Evolutionary conservation across 2,797 vertebrate genomes (phyloP).

Genomic region (Zenarchopterus dispar): DNA sequence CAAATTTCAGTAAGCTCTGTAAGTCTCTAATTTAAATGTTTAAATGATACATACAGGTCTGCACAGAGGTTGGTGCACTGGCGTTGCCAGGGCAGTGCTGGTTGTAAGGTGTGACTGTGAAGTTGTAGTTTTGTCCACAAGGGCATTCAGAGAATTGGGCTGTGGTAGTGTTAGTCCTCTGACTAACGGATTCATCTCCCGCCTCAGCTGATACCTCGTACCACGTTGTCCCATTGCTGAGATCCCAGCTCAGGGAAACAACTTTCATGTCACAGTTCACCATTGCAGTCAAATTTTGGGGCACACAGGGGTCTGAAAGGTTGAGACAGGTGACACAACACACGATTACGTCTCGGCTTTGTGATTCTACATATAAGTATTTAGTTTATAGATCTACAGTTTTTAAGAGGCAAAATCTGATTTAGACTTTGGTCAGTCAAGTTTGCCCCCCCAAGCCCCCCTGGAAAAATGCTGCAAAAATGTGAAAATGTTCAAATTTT

Average conservation of each 20-base stretch:
- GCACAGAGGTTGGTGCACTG: slow-evolving; percentile 30
- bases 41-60: slow-evolving; percentile 62
- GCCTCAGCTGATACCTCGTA: slow-evolving; percentile 59
- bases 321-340: neutral
- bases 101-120: slow-evolving; percentile 61
- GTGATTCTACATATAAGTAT: neutral
- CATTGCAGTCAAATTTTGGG: slow-evolving; percentile 47
- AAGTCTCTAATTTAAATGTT: neutral
- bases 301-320: slow-evolving; percentile 64
- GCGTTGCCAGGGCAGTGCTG: slow-evolving; percentile 56
- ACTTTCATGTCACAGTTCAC: slow-evolving; percentile 56
- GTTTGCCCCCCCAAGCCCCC: no score
- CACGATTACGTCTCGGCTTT: no score
- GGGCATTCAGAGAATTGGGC: slow-evolving; percentile 53
- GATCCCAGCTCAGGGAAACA: slow-evolving; percentile 68
- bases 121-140: slow-evolving; percentile 72
- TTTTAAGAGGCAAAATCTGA: no score
- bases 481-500: neutral
- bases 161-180: slow-evolving; percentile 43
- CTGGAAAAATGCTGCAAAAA: neutral
- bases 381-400: no score
- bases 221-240: slow-evolving; percentile 34
- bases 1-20: no score
- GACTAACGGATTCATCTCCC: slow-evolving; percentile 1
- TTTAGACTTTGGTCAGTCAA: no score